These are phyloP conservation scores for Scytalopus superciliaris DNA, from an alignment of 2,113 vertebrate genomes.

Conservation along the genomic window DNA sequence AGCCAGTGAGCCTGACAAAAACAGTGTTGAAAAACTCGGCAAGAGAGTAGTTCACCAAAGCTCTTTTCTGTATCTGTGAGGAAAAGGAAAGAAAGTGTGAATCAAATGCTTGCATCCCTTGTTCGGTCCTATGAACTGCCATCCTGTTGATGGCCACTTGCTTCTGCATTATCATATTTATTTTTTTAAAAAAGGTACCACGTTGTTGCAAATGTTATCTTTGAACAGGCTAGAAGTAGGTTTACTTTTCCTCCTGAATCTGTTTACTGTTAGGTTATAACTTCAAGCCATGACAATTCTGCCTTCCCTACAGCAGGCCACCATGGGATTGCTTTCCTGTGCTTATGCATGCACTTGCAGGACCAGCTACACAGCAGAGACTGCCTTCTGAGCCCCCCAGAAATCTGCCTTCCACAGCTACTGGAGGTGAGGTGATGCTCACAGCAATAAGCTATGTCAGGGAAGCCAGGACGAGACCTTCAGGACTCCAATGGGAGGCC, in stretches of 20 bases:
- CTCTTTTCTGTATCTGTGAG: background rate
- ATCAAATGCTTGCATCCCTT: background rate
- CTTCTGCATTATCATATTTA: background rate
- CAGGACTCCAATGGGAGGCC: background rate
- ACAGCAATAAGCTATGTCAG: background rate
- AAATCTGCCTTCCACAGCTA: background rate
- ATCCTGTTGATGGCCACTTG: background rate
- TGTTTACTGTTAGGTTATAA: background rate
- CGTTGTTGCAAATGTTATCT: background rate
- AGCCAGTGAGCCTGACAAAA: background rate
- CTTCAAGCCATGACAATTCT: background rate
- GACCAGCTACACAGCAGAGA: background rate
- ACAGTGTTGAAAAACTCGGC: background rate
- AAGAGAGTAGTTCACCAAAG: background rate
- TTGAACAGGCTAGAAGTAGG: background rate
- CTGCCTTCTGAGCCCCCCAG: background rate
- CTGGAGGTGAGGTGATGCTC: background rate
- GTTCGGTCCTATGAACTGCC: background rate
- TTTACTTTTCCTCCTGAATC: background rate
- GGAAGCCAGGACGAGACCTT: background rate
- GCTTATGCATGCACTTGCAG: background rate
- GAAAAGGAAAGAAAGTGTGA: background rate
- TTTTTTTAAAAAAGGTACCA: background rate
- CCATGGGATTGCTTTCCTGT: accelerated
- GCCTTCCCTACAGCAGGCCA: background rate